phyloP scores from a whole-genome alignment of 2,113 vertebrate genomes.

The Neogobius melanostomus region DNA sequence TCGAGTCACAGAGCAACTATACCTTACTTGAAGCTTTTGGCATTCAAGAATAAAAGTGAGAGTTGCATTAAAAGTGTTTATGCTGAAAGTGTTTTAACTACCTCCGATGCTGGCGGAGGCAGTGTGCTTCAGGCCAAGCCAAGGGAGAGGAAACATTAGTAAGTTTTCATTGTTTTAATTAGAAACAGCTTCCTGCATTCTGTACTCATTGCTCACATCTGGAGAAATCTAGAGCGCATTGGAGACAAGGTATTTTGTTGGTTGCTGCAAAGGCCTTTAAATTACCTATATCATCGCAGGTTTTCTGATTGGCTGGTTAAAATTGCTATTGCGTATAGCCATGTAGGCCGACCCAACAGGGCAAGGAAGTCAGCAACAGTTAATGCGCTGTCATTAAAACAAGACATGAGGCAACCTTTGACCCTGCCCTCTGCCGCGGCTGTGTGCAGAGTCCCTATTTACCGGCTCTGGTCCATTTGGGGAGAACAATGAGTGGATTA shows the following conservation, averaged over 20 bases:
- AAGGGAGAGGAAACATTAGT: conserved; percentile 2
- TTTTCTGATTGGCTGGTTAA: not conserved
- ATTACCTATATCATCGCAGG: no score
- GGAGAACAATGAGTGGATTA: conserved; percentile 74
- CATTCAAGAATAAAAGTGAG: no score
- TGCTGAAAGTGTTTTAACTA: not conserved
- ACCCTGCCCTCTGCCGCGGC: conserved; percentile 35
- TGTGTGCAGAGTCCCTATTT: conserved; percentile 53
- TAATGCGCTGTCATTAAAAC: conserved; percentile 84
- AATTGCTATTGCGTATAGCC: not conserved
- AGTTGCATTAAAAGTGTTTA: not conserved
- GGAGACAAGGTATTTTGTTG: no score
- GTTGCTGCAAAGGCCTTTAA: no score
- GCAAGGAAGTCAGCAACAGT: conserved; percentile 84
- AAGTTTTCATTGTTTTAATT: conserved; percentile 37
- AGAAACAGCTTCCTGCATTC: conserved; percentile 38
- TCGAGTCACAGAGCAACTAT: no score
- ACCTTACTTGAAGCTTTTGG: no score
- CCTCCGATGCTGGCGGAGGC: not conserved
- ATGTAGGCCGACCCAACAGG: conserved; percentile 3
- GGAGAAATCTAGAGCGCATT: conserved; percentile 35
- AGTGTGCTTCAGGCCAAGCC: not conserved
- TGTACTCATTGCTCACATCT: conserved; percentile 34
- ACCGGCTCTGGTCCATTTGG: conserved; percentile 64
- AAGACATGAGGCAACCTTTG: conserved; percentile 72